Evolutionary conservation across 2,888 invertebrate genomes (phyloP).

Genomic region (Tetragnatha montana): DNA sequence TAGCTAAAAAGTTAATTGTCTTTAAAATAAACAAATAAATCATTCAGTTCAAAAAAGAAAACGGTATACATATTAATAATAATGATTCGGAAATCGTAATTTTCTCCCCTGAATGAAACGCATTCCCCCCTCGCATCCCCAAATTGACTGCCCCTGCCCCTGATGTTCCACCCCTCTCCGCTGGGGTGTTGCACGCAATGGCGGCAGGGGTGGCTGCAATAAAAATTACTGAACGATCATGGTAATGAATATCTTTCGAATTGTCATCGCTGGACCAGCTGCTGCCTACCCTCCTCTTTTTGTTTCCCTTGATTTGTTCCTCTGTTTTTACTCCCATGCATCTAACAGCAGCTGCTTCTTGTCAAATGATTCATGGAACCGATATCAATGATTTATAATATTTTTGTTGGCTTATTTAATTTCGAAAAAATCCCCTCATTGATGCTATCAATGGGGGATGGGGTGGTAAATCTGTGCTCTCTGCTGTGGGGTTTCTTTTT

Average conservation of each 20-base stretch:
- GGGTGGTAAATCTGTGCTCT: neutral
- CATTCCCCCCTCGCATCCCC: too few relatives aligned
- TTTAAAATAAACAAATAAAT: too few relatives aligned
- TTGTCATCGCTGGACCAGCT: slow-evolving; percentile 47
- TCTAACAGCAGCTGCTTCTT: slow-evolving; percentile 54
- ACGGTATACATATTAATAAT: too few relatives aligned
- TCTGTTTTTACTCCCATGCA: slow-evolving; percentile 8
- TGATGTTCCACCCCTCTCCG: neutral
- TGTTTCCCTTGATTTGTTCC: slow-evolving; percentile 41
- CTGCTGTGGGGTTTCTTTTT: too few relatives aligned
- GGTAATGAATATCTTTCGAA: slow-evolving; percentile 40
- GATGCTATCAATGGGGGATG: slow-evolving; percentile 6
- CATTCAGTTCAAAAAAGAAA: too few relatives aligned
- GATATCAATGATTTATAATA: slow-evolving; percentile 4
- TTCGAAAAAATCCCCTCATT: slow-evolving; percentile 16
- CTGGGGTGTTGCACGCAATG: neutral
- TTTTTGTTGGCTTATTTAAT: slow-evolving; percentile 35
- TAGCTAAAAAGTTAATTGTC: too few relatives aligned
- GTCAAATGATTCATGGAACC: slow-evolving; percentile 55
- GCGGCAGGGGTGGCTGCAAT: slow-evolving; percentile 11
- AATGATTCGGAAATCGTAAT: too few relatives aligned
- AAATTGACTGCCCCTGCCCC: neutral
- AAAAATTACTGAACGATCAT: slow-evolving; percentile 49
- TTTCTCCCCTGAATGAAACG: too few relatives aligned
- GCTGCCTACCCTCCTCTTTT: slow-evolving; percentile 45